Percentiles rank a stretch among this genome's conserved stretches.
Conservation (phyloP, 1,140 invertebrate genomes). For the Ladona fulva region DNA sequence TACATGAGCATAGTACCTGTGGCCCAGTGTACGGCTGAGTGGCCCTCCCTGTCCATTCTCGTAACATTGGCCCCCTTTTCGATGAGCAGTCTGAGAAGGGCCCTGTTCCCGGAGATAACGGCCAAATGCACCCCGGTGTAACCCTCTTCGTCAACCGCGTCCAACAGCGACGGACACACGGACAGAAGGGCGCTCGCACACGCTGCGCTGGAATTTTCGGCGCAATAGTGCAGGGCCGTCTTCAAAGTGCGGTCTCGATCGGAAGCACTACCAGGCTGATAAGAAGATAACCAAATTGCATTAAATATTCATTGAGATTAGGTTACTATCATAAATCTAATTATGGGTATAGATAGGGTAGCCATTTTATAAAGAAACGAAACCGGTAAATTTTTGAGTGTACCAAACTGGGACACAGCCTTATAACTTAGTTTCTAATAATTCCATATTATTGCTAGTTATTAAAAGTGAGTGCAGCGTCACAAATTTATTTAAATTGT, state of each 20-base stretch:
- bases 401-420: neutral
- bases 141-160: constrained; percentile 81
- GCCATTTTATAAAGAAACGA: neutral
- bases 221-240: constrained; percentile 86
- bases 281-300: constrained; percentile 14
- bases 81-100: constrained; percentile 68
- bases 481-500: too few relatives aligned
- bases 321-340: neutral
- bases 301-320: neutral
- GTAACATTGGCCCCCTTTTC: constrained; percentile 78
- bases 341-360: neutral
- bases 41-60: constrained; percentile 82
- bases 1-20: constrained; percentile 59
- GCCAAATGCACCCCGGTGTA: constrained; percentile 88
- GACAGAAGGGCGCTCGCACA: constrained; percentile 63
- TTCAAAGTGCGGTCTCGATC: constrained; percentile 73
- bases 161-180: constrained; percentile 62
- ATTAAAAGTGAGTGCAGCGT: too few relatives aligned
- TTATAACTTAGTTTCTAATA: neutral
- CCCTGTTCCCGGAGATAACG: constrained; percentile 80
- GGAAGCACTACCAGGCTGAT: constrained; percentile 43
- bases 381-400: neutral
- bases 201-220: constrained; percentile 51
- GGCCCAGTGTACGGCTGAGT: constrained; percentile 97
- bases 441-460: neutral